Conservation (phyloP, 2,113 vertebrate genomes). For the Aspidoscelis tigris region DNA sequence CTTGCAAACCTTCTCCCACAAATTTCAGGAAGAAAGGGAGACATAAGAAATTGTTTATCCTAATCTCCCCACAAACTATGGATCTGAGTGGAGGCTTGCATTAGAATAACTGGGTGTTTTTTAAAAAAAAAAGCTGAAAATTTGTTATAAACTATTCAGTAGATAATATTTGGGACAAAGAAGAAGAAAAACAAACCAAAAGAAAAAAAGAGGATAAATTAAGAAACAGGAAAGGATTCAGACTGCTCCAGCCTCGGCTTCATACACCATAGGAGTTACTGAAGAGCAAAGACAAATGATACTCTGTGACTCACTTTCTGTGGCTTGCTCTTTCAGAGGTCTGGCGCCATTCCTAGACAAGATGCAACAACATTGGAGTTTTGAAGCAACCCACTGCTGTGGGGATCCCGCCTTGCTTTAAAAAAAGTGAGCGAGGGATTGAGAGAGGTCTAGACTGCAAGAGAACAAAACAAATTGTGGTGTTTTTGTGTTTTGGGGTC, state of each 20-base stretch:
- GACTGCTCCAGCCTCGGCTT: slow-evolving; percentile 64
- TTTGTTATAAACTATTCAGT: too few species aligned
- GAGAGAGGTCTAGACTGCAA: neutral
- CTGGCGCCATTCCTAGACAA: slow-evolving; percentile 66
- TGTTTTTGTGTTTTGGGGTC: neutral
- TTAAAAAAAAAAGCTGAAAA: too few species aligned
- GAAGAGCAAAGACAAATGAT: slow-evolving; percentile 42
- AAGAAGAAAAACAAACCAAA: slow-evolving; percentile 14
- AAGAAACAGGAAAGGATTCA: slow-evolving; percentile 71
- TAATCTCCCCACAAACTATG: too few species aligned
- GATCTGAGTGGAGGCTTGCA: too few species aligned
- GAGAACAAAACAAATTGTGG: slow-evolving; percentile 35
- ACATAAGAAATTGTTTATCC: too few species aligned
- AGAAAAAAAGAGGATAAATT: neutral
- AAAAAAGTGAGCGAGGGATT: too few species aligned
- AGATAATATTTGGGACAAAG: too few species aligned
- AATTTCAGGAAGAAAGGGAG: too few species aligned
- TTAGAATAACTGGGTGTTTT: too few species aligned
- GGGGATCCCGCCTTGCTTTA: slow-evolving; percentile 30
- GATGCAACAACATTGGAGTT: slow-evolving; percentile 62
- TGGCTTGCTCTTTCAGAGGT: slow-evolving; percentile 51
- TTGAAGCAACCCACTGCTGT: slow-evolving; percentile 47
- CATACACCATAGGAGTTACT: slow-evolving; percentile 66
- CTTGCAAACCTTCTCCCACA: too few species aligned
- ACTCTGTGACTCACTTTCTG: slow-evolving; percentile 73